Percentiles rank a stretch among this genome's conserved stretches.
These are phyloP conservation scores for Chaetura pelagica DNA, from an alignment of 2,113 vertebrate species.

Conservation along the genomic window DNA sequence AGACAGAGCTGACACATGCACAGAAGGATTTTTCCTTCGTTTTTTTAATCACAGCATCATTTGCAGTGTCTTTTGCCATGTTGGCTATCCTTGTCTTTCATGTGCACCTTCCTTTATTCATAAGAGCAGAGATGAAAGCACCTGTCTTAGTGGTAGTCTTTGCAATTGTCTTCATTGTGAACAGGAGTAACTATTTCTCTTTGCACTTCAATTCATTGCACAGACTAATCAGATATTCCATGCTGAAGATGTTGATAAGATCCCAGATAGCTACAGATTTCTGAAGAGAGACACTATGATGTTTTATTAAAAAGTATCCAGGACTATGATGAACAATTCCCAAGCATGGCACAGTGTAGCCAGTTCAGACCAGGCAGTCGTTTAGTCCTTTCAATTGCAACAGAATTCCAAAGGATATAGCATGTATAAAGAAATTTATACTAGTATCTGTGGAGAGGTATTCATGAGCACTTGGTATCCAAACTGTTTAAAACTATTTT, in stretches of 20 bases:
- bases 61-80: not conserved
- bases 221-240: not conserved
- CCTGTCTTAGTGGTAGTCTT: not conserved
- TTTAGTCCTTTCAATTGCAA: not conserved
- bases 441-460: accelerated
- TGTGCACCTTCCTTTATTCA: not conserved
- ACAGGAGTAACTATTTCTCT: not conserved
- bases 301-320: not conserved
- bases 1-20: not conserved
- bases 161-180: accelerated
- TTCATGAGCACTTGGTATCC: not conserved
- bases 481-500: not conserved
- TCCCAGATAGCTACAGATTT: not conserved
- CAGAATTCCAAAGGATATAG: not conserved
- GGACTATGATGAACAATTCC: not conserved
- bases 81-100: not conserved
- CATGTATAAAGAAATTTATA: not conserved
- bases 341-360: accelerated
- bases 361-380: not conserved
- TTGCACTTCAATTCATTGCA: not conserved
- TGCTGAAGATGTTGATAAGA: not conserved
- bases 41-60: not conserved
- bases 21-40: accelerated
- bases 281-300: not conserved
- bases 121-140: slow-evolving; percentile 1